Conservation (phyloP, 2,888 invertebrate genomes). For the Tenthredo amoena region DNA sequence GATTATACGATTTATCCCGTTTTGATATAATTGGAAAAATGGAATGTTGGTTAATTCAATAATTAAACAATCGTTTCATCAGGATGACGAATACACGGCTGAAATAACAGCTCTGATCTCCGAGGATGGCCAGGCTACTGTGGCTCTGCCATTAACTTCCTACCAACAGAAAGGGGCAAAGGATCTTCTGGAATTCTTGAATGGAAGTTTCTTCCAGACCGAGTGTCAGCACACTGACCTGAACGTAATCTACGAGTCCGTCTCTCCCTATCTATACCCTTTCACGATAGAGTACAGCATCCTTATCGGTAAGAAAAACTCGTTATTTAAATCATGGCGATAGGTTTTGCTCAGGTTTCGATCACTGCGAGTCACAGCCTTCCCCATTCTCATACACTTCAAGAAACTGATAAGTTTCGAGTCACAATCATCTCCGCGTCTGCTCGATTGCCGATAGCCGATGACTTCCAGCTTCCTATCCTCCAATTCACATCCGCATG, state of each 20-base stretch:
- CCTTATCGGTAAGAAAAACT: conserved; percentile 83
- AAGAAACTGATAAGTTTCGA: neutral
- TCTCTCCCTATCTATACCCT: conserved; percentile 89
- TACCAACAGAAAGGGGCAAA: conserved; percentile 70
- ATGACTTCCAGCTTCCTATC: neutral
- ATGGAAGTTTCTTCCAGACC: conserved; percentile 70
- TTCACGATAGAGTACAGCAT: conserved; percentile 91
- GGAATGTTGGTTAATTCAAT: neutral
- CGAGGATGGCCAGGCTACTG: conserved; percentile 57
- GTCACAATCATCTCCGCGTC: neutral
- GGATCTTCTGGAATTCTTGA: conserved; percentile 73
- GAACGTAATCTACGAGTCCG: conserved; percentile 80
- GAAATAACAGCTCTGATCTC: neutral
- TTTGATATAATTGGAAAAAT: neutral
- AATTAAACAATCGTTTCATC: neutral
- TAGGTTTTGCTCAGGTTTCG: neutral
- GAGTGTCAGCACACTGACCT: conserved; percentile 65
- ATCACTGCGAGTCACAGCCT: neutral
- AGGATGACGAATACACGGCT: conserved; percentile 12
- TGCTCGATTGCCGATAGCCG: neutral
- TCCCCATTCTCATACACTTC: neutral
- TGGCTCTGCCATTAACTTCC: conserved; percentile 71
- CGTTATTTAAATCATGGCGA: neutral
- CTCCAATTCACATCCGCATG: neutral
- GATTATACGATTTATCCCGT: conserved; percentile 5